These are phyloP conservation scores for Colletes collaris DNA, from an alignment of 2,888 invertebrate species.

Conservation along the genomic window DNA sequence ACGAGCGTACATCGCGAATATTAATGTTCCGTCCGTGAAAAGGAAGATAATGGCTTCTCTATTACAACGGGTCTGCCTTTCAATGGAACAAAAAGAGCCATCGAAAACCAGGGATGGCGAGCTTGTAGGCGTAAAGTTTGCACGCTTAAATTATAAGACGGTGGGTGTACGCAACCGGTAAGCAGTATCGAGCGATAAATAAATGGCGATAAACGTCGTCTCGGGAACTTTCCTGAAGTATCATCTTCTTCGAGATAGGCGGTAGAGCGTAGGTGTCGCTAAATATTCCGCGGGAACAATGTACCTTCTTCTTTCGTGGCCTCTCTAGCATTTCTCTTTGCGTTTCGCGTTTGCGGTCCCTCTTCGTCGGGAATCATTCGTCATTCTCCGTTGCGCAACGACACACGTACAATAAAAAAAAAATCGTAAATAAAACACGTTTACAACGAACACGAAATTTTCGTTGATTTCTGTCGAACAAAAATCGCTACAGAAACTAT, in stretches of 20 bases:
- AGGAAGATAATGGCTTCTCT: neutral
- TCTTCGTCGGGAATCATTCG: too few species aligned
- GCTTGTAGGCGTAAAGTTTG: conserved; percentile 47
- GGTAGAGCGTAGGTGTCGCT: conserved; percentile 52
- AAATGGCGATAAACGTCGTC: conserved; percentile 63
- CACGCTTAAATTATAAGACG: conserved; percentile 57
- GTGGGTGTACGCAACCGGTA: conserved; percentile 53
- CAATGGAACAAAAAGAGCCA: neutral
- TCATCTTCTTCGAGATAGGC: conserved; percentile 44
- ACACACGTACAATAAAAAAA: too few species aligned
- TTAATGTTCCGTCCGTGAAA: conserved; percentile 16
- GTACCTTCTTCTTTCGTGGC: conserved; percentile 25
- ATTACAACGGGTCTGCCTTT: conserved; percentile 3
- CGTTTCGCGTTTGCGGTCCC: conserved; percentile 12
- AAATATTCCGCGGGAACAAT: conserved; percentile 62
- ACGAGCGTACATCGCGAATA: neutral
- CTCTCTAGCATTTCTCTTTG: conserved; percentile 5
- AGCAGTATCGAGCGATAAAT: conserved; percentile 56
- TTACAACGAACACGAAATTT: too few species aligned
- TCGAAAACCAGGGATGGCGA: conserved; percentile 14
- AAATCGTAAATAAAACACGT: too few species aligned
- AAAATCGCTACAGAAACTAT: too few species aligned
- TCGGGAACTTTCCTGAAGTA: conserved; percentile 45
- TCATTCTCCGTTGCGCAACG: too few species aligned
- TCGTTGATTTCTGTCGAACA: too few species aligned